Evolutionary conservation across 2,888 invertebrate species (phyloP), one percentile per base, ranked within the genome.

Genomic region (Branchipolynoe longqiensis): DNA sequence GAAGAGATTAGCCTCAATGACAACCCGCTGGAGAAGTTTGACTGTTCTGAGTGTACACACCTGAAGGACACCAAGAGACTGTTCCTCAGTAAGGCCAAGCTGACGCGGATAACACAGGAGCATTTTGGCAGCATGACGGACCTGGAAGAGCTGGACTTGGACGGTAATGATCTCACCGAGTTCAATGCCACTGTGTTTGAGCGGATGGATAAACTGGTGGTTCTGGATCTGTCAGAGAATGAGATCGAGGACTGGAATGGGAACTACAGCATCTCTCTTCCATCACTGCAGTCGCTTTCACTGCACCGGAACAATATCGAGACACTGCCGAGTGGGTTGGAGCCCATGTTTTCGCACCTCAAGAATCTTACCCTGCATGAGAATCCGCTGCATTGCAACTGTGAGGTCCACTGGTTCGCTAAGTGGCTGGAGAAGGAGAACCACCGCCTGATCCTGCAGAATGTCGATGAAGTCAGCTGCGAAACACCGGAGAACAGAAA

Each of bases 351-450:
- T 54, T 85, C 86, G 14, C 81, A 84, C 12, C 69, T 89, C 59
- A 33, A 59, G 14, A 85, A 82, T 33, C 48, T 89, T 31, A 86
- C 87, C 36, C 54, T 89, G 36, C 86, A 85, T 14, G 78, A 69
- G 14, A 89, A 89, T 74, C 88, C 88, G 2, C 84, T 89, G 1
- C 89, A 89, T 56, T 89, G 89, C 78, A 89, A 89, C 86, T 89
- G 89, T 59, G 89, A 89, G 83, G 25, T 89, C 78, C 74, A 73
- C 28, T 89, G 89, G 89, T 84, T 89, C 1, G 78, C 78, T 18
- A 83, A 88, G 33, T 89, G 88, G 88, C 40, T 88, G 69, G 85
- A 86, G 54, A n/a, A 69, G 25, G 82, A 83, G 48, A 78, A 31
- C 33, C 62, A 85, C 38, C 58, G 78, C 28, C 38, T 69, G 18